Conservation (phyloP, 2,888 invertebrate genomes). For the Penaeus monodon region DNA sequence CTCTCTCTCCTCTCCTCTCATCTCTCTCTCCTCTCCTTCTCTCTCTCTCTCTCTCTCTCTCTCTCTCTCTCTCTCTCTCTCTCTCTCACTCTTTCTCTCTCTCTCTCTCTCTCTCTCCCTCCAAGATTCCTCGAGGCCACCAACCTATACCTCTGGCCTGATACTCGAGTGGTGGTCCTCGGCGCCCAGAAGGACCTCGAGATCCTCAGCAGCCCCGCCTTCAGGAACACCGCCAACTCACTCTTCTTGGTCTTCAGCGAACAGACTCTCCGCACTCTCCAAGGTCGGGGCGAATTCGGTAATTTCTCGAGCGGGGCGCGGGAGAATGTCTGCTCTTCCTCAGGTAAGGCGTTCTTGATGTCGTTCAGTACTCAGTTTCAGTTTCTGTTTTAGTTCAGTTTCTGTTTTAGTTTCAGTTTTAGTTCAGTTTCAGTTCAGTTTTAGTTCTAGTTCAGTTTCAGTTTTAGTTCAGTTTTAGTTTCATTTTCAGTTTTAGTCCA, state of each 20-base stretch:
- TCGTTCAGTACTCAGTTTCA: too few relatives aligned
- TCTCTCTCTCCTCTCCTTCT: too few relatives aligned
- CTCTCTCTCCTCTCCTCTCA: too few relatives aligned
- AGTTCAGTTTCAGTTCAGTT: too few relatives aligned
- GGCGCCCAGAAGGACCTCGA: constrained; percentile 13
- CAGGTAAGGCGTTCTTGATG: background rate
- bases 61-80: background rate
- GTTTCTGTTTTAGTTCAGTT: too few relatives aligned
- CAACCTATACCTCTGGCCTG: constrained; percentile 19
- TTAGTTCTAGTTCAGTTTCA: too few relatives aligned
- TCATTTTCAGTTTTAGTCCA: too few relatives aligned
- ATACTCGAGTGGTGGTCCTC: constrained; percentile 15
- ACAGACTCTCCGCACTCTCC: background rate
- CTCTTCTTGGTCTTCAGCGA: constrained; percentile 20
- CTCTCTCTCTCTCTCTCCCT: background rate
- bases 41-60: background rate
- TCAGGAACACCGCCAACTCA: constrained; percentile 31
- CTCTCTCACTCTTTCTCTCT: background rate
- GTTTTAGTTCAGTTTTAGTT: too few relatives aligned
- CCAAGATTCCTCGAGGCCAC: constrained; percentile 35
- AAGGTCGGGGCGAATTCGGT: background rate
- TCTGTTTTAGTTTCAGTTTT: too few relatives aligned
- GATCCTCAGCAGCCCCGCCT: background rate
- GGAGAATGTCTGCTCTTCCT: background rate
- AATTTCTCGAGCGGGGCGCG: too few relatives aligned